Percentiles rank a stretch among this genome's conserved stretches.
Conservation (phyloP, 2,888 invertebrate species). For the Ametastegia equiseti region DNA sequence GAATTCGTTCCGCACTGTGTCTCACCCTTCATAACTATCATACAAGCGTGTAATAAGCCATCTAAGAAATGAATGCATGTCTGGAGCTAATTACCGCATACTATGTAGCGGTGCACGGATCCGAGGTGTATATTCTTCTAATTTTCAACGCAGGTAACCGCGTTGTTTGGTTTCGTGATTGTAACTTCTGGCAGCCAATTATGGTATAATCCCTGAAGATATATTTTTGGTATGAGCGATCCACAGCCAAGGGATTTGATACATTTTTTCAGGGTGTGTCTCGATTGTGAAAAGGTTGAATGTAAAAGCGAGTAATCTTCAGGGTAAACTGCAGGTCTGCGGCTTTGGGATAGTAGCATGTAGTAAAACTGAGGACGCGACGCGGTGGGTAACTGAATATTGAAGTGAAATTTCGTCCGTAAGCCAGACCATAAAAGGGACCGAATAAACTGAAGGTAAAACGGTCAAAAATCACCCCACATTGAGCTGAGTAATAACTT, state of each 20-base stretch:
- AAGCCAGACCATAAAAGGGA: background rate
- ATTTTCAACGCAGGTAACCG: background rate
- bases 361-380: background rate
- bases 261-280: background rate
- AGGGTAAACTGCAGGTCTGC: background rate
- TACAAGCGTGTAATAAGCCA: too few species aligned
- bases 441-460: background rate
- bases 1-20: too few species aligned
- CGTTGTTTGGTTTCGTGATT: constrained; percentile 20
- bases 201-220: background rate
- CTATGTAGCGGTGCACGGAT: background rate
- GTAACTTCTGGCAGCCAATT: background rate
- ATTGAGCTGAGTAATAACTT: background rate
- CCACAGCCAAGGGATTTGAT: background rate
- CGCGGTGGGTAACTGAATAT: background rate
- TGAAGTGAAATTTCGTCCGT: background rate
- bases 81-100: background rate
- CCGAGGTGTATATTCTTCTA: background rate
- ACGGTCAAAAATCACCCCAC: background rate
- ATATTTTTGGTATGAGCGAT: background rate
- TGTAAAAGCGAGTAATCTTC: constrained; percentile 20
- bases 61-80: too few species aligned
- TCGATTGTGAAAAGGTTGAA: constrained; percentile 17
- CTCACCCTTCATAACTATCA: too few species aligned
- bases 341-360: background rate